Evolutionary conservation across 1,140 invertebrate genomes (phyloP), one percentile per base, ranked within the genome.

Genomic region (Drosophila kepulauana): DNA sequence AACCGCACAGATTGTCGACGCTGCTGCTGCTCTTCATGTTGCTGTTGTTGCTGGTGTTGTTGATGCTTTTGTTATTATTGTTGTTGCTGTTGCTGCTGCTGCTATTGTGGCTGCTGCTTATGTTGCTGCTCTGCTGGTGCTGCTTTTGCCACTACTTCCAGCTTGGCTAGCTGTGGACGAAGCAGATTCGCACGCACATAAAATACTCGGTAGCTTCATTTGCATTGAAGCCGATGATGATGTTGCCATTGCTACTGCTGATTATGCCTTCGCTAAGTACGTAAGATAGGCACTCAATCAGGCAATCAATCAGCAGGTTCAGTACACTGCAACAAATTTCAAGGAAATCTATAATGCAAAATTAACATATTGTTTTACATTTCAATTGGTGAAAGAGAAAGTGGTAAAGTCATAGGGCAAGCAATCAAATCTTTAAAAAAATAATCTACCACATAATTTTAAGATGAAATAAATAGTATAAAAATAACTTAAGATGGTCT

Each of bases 171-270:
- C 30, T 25, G 58, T 56, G 45, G 62, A 35, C 38, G 25, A 56
- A n/a, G 45, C 35, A 67, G 56, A 88, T 79, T 88, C 84, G 73
- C 79, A 87, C 79, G 82, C 79, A 68, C 66, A 79, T 77, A 81
- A 75, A 81, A 88, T 41, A 69, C 30, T 15, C 5, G n/a, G 51
- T 78, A 71, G 70, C 80, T 82, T 75, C 43, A 61, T 78, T 79
- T 80, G 67, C 82, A 65, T 65, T 59, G 46, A 10, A 62, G 65
- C 11, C 13, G 45, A 15, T 71, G 54, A 5, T 52, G 54, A 15
- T 43, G 11, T 45, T 30, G 56, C 38, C 11, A 8, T 20, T 54
- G 30, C 33, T 56, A 35, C 33, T 35, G 30, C 15, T 38, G 49
- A 30, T 52, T 52, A 52, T 16, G 56, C n/a, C 7, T 2, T 41